Evolutionary conservation across 1,140 invertebrate genomes (phyloP), one percentile per base, ranked within the genome.

Genomic region (Temnothorax curvispinosus): DNA sequence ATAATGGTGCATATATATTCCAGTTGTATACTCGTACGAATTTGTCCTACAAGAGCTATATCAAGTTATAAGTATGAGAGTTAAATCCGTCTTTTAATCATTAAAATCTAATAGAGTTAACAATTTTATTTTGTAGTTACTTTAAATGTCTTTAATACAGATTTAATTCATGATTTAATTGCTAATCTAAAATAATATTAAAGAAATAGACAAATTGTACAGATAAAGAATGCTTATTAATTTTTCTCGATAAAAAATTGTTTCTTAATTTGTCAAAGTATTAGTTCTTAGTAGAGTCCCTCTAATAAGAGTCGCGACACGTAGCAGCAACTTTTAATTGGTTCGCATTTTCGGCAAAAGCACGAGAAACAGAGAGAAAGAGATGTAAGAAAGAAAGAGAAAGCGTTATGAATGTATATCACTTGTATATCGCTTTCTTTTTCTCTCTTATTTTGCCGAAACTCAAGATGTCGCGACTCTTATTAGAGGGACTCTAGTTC

Each of bases 151-250:
- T 11, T 52, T 72, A 58, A 72, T 13, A 18, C 7, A 21, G 6
- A 58, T 58, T 58, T 74, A 27, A 82, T 71, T 41, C 6, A 69
- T 72, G 7, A 56, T 35, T 65, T 67, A 21, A 65, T 38, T 65
- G 35, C 7, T 38, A 18, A 65, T n/a, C 1, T 41, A 44, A 41
- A 67, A 67, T 67, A 44, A 44, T 67, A 62, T 62, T 35, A 2
- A 41, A 80, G n/a, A 52, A 80, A 52, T 44, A 38, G 3, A 18
- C 11, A 54, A 18, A 1, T 80, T 35, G 3, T n/a, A 13, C 5
- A 35, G 21, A 54, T 15, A 38, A 54, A 67, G 47, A 3, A 67
- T 3, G n/a, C 15, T 44, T 27, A 32, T 82, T 56, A 72, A 56
- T 56, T 44, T 72, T 41, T 72, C n/a, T 58, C 2, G 35, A 9